These are phyloP conservation scores for Ferrisia virgata DNA, from an alignment of 2,888 invertebrate species.

Conservation along the genomic window DNA sequence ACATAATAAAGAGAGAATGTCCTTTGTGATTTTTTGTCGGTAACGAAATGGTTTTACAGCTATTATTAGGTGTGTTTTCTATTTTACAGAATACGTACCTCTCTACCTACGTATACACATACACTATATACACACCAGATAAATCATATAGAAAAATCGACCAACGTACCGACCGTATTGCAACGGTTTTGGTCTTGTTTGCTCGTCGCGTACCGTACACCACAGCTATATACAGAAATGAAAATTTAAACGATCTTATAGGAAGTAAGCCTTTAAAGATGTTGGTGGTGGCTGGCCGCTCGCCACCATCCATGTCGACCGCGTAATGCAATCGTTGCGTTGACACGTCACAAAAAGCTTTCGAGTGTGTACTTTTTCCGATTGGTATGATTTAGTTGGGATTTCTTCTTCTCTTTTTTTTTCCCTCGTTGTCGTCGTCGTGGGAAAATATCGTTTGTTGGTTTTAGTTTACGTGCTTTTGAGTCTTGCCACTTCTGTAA, in stretches of 20 bases:
- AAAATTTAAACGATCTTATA: constrained; percentile 11
- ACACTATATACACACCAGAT: not conserved
- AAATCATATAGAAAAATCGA: constrained; percentile 17
- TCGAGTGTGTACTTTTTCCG: not conserved
- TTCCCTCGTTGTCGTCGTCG: not conserved
- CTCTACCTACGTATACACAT: no score
- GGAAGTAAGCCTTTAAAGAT: constrained; percentile 5
- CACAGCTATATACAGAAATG: not conserved
- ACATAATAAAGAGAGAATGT: constrained; percentile 5
- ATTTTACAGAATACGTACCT: not conserved
- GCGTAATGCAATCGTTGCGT: constrained; percentile 13
- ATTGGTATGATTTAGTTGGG: not conserved
- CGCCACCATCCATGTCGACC: no score
- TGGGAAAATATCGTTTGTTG: not conserved
- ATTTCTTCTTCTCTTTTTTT: not conserved
- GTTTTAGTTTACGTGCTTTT: not conserved
- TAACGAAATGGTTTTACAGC: constrained; percentile 8
- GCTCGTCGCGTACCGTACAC: not conserved
- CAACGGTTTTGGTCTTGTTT: not conserved
- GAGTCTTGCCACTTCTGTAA: not conserved
- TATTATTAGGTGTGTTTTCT: constrained; percentile 3
- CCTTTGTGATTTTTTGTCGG: constrained; percentile 12
- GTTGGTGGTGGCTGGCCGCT: not conserved
- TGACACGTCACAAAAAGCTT: not conserved
- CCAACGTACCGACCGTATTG: not conserved